phyloP scores from a whole-genome alignment of 1,140 invertebrate species.

The Steinernema feltiae region DNA sequence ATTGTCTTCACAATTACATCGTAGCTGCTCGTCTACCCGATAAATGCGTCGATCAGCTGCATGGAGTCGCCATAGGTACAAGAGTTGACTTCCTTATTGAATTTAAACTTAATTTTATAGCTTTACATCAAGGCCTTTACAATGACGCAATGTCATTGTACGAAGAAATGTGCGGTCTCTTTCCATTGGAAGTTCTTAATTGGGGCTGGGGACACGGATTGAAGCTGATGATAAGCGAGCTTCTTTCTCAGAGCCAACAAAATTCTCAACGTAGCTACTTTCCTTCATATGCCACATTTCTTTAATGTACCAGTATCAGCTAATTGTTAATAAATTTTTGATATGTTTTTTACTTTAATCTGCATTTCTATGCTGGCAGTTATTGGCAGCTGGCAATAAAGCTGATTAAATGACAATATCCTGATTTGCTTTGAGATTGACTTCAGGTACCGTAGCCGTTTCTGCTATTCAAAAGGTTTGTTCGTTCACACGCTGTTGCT shows the following conservation, averaged over 20 bases:
- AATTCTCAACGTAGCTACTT: not conserved
- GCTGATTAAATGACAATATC: not conserved
- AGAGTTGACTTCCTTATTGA: too few species aligned
- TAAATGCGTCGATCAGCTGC: not conserved
- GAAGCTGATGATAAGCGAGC: not conserved
- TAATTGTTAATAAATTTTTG: not conserved
- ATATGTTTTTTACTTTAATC: not conserved
- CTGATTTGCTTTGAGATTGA: not conserved
- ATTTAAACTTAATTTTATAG: too few species aligned
- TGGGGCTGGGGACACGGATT: not conserved
- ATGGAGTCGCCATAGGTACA: too few species aligned
- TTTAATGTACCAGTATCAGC: not conserved
- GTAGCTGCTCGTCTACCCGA: not conserved
- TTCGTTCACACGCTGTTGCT: too few species aligned
- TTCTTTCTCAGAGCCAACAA: not conserved
- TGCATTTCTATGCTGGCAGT: too few species aligned
- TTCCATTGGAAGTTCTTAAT: not conserved
- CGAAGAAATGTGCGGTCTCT: not conserved
- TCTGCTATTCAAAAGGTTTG: too few species aligned
- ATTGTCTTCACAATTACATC: not conserved
- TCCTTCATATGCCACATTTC: not conserved
- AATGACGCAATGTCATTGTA: not conserved
- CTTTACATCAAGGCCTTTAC: not conserved
- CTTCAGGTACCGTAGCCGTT: too few species aligned
- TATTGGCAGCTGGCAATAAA: too few species aligned